Evolutionary conservation across 2,113 vertebrate species (phyloP).

Genomic region (Atrichornis clamosus): DNA sequence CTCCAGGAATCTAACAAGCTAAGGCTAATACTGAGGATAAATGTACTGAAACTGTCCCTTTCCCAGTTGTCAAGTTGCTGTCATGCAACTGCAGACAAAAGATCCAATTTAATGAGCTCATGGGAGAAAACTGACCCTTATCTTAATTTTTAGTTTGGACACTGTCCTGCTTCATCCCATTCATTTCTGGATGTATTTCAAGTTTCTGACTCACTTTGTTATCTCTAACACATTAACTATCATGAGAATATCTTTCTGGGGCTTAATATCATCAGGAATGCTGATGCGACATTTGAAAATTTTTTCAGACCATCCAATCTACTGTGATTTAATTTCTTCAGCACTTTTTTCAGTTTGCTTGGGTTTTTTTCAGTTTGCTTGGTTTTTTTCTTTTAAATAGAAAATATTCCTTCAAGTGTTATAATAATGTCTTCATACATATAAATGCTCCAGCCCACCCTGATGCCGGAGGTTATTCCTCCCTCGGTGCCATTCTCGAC

Average conservation of each 20-base stretch:
- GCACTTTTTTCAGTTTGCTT: background rate
- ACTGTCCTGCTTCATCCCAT: background rate
- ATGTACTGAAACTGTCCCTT: background rate
- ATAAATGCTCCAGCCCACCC: background rate
- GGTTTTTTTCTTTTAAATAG: background rate
- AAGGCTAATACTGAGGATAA: background rate
- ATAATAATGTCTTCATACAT: background rate
- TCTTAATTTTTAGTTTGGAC: constrained; percentile 6
- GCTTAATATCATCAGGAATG: background rate
- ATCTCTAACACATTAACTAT: background rate
- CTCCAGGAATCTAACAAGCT: background rate
- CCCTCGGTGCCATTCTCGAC: background rate
- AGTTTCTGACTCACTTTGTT: constrained; percentile 36
- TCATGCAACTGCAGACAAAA: background rate
- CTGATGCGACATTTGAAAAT: background rate
- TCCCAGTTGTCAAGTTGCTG: background rate
- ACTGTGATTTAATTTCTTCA: background rate
- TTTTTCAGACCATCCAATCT: background rate
- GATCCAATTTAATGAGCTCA: constrained; percentile 28
- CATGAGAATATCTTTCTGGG: background rate
- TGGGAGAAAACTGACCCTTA: constrained; percentile 23
- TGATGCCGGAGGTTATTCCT: background rate
- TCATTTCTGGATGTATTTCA: constrained; percentile 23
- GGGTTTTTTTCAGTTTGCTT: background rate
- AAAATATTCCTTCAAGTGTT: background rate